A percentile compares a stretch with the other conserved stretches of the same genome.
These are phyloP conservation scores for Eucera pruinosa DNA, from an alignment of 2,888 invertebrate species.

Conservation along the genomic window DNA sequence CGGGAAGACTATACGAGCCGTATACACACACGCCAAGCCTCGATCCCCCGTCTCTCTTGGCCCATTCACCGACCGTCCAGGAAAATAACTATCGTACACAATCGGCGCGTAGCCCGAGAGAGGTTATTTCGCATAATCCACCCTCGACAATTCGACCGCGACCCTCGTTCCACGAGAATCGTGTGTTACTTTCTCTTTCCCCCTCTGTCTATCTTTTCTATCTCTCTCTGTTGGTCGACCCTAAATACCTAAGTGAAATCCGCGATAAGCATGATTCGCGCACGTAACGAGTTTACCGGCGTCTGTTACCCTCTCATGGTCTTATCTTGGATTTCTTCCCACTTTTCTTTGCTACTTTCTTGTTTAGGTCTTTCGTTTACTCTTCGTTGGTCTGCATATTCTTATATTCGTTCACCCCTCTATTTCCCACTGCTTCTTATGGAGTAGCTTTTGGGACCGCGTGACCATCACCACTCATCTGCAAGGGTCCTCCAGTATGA, in stretches of 20 bases:
- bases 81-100: constrained; percentile 77
- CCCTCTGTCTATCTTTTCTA: constrained; percentile 13
- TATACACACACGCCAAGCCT: constrained; percentile 52
- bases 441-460: constrained; percentile 7
- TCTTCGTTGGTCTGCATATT: not conserved
- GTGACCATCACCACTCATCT: constrained; percentile 17
- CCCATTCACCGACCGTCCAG: constrained; percentile 58
- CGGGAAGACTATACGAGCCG: constrained; percentile 59
- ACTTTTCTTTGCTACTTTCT: constrained; percentile 12
- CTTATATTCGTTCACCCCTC: not conserved
- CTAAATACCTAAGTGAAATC: constrained; percentile 79
- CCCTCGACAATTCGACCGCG: constrained; percentile 57
- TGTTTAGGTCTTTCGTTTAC: not conserved
- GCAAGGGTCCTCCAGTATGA: constrained; percentile 10
- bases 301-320: constrained; percentile 53
- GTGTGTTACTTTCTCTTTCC: constrained; percentile 43
- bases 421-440: constrained; percentile 15
- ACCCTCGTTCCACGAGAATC: constrained; percentile 42
- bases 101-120: constrained; percentile 67
- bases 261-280: constrained; percentile 81
- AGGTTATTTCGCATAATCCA: constrained; percentile 75
- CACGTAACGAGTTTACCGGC: constrained; percentile 82
- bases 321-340: constrained; percentile 37
- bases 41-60: constrained; percentile 28
- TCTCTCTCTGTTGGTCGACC: constrained; percentile 29